Conservation (phyloP, 2,888 invertebrate genomes). For the Ophion ellenae region DNA sequence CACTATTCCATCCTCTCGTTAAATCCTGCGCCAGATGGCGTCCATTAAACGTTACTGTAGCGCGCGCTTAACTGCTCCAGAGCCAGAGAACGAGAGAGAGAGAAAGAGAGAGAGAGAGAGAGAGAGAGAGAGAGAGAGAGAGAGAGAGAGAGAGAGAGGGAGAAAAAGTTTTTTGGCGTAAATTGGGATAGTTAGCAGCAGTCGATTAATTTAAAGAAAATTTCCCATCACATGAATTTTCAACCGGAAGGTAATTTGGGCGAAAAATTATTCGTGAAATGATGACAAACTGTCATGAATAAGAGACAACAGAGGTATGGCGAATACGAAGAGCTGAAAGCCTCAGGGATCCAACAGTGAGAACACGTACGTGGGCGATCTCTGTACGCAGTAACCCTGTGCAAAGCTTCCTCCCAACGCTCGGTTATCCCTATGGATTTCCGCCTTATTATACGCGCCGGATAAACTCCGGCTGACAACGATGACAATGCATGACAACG, state of each 20-base stretch:
- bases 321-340: too few relatives aligned
- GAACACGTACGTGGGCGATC: not conserved
- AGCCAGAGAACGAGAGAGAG: not conserved
- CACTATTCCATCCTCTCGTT: not conserved
- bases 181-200: not conserved
- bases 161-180: not conserved
- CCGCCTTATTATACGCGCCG: constrained; percentile 49
- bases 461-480: constrained; percentile 62
- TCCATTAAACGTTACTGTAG: not conserved
- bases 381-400: not conserved
- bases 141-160: not conserved
- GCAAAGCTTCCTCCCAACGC: not conserved
- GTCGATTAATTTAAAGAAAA: not conserved
- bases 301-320: not conserved
- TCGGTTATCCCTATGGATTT: constrained; percentile 22
- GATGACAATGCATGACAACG: constrained; percentile 65
- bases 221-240: not conserved
- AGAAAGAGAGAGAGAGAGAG: not conserved
- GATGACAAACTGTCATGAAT: not conserved
- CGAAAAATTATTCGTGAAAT: not conserved
- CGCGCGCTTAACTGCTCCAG: not conserved
- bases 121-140: not conserved
- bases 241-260: not conserved
- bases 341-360: too few relatives aligned
- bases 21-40: not conserved